Evolutionary conservation across 1,140 invertebrate genomes (phyloP).

Genomic region (Drosophila varians): DNA sequence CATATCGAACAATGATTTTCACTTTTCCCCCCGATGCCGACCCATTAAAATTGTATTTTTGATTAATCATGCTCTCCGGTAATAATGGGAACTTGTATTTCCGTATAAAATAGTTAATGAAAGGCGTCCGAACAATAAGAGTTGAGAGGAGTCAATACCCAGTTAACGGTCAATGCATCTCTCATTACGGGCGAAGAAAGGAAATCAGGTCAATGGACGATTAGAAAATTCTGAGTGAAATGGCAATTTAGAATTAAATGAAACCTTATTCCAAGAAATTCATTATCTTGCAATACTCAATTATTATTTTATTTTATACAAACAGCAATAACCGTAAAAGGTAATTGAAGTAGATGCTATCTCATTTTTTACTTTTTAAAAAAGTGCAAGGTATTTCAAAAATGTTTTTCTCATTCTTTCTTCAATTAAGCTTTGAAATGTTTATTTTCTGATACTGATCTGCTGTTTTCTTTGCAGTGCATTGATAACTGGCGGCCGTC

Average conservation of each 20-base stretch:
- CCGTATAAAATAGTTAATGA: constrained; percentile 22
- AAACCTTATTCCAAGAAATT: neutral
- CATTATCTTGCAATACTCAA: too few relatives aligned
- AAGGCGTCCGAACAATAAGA: constrained; percentile 24
- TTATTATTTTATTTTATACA: neutral
- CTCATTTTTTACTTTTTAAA: neutral
- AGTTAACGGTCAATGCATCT: constrained; percentile 48
- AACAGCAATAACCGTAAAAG: neutral
- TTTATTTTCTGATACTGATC: too few relatives aligned
- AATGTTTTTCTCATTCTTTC: neutral
- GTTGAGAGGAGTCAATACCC: neutral
- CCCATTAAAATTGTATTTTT: constrained; percentile 70
- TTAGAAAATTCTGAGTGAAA: constrained; percentile 49
- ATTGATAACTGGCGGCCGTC: constrained; percentile 37
- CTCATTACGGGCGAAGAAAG: neutral
- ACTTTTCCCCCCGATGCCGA: constrained; percentile 40
- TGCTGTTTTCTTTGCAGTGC: constrained; percentile 6
- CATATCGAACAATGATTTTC: constrained; percentile 64
- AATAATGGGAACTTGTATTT: neutral
- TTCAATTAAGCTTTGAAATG: too few relatives aligned
- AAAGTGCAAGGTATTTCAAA: neutral
- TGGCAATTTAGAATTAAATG: neutral
- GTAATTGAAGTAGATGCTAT: neutral
- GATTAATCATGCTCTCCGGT: constrained; percentile 63
- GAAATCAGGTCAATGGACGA: constrained; percentile 54